These are phyloP conservation scores for Chitala chitala DNA, from an alignment of 2,113 vertebrate species.

Conservation along the genomic window DNA sequence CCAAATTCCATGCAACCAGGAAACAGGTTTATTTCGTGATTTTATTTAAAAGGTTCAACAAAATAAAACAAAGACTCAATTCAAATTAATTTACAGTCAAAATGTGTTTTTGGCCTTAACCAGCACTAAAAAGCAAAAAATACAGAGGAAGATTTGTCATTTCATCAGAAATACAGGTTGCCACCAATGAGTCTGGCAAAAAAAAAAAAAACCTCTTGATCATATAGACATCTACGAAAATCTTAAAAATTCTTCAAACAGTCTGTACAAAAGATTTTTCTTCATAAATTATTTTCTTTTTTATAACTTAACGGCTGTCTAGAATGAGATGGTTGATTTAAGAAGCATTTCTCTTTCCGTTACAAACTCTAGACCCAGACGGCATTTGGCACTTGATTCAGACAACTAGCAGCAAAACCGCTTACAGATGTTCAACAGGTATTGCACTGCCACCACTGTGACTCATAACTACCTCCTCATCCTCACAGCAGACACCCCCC, in stretches of 20 bases:
- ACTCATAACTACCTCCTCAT: too few relatives aligned
- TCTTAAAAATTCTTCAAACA: constrained; percentile 63
- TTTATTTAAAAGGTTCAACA: constrained; percentile 91
- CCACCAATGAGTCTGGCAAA: constrained; percentile 80
- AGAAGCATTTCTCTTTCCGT: constrained; percentile 74
- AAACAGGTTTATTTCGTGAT: constrained; percentile 45
- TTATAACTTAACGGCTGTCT: constrained; percentile 89
- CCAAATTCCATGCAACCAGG: background rate
- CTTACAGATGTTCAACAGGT: constrained; percentile 53
- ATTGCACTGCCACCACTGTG: background rate
- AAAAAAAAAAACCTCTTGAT: constrained; percentile 77
- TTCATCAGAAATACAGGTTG: constrained; percentile 80
- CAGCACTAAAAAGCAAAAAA: constrained; percentile 81
- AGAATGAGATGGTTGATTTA: constrained; percentile 80
- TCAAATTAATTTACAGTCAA: constrained; percentile 86
- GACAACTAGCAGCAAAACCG: constrained; percentile 70
- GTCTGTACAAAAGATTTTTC: constrained; percentile 91
- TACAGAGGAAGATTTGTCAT: constrained; percentile 54
- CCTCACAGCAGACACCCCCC: too few relatives aligned
- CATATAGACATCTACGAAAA: constrained; percentile 90
- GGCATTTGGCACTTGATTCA: constrained; percentile 83
- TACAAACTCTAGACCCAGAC: constrained; percentile 77
- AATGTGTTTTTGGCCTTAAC: constrained; percentile 77
- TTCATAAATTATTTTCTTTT: constrained; percentile 74
- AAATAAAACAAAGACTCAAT: constrained; percentile 82